Base-by-base conservation (phyloP, 2,888 invertebrate species). In the Leptopilina syphax region DNA sequence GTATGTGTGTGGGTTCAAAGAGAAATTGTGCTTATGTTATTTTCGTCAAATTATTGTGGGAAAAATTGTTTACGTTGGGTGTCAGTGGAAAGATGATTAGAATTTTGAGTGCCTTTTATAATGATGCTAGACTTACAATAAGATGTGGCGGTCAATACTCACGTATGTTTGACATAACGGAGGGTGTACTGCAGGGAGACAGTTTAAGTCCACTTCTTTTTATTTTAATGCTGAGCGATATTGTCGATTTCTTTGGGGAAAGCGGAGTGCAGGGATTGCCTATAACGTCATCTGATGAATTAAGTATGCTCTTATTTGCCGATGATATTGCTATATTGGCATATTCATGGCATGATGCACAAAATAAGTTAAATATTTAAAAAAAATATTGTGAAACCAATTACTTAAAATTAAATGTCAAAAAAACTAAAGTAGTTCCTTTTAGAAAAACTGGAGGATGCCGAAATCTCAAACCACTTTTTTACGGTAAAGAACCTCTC, bases 121-220 rank as follows among this genome's bases (percentile, higher is more conserved):
- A 13, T 54, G 10, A 4, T 3, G 9, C 54, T 3, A 54, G 9
- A 54, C 13, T 54, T 12, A 54, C 54, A 8, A 12, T 54, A 13
- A 54, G 13, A 54, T 54, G 54, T 54, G 54, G 54, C 3, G 13
- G 54, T 10, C 3, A 9, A 12, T 54, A 13, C 9, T 8, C 54
- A 3, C 3, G 10, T 54, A 10, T 54, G 5, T 10, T 54, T 54
- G 54, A 54, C 3, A 9, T 54, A 54, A 54, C 54, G 6, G 13
- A 54, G 10, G 54, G 54, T 54, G 54, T 54, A 10, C 54, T 54
- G 8, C 80, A 81, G 47, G 82, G 81, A 0, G 81, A 82, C n/a
- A 73, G 80, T 2, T 76, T 78, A 1, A 82, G 82, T 12, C 81
- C 82, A 1, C 68, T 77, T 0, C 44, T 83, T 12, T 83, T 82